Evolutionary conservation across 1,140 invertebrate genomes (phyloP), one percentile per base, ranked within the genome.

Genomic region (Cardiocondyla obscurior): DNA sequence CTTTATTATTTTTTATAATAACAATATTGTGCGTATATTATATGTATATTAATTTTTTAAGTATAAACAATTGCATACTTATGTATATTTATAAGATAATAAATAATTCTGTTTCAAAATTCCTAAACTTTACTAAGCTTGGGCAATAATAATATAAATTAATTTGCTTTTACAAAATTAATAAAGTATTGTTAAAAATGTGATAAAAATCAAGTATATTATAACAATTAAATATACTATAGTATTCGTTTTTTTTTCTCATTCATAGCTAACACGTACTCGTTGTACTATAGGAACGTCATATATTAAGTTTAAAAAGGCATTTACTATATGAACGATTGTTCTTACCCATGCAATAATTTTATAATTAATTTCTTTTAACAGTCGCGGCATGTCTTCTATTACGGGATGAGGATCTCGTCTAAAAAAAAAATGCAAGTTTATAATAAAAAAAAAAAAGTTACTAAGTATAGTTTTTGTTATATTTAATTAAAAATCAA

Each of bases 251-350:
- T 33, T 3, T 0, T 30, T 62, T 33, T 62, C 1, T 62, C 0
- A 16, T 6, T 25, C 25, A 73, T 73, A 42, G 28, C 2, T 30
- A 49, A 86, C 8, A 1, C 57, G 82, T 3, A 92, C 84, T 84
- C 93, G 89, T 62, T 90, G 88, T 4, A 94, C 19, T 89, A 95
- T 94, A 19, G 95, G 94, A 6, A 94, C 90, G 49, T 93, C 90
- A 51, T 94, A 94, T 3, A 94, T 72, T 12, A 95, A 81, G 69
- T 95, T 90, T 7, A 95, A 90, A 81, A 95, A 89, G 10, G 93
- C 92, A 70, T 95, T 94, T 4, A 90, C 84, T 85, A 95, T 93
- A 53, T 95, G 91, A 64, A 81, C 90, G 2, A 95, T 58, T 36
- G 94, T 91, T 64, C 90, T 88, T 5, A 89, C 53, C 89, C 94